Percentiles rank a stretch among this genome's conserved stretches.
These are phyloP conservation scores for Erebia palarica DNA, from an alignment of 2,888 invertebrate genomes.

Conservation along the genomic window DNA sequence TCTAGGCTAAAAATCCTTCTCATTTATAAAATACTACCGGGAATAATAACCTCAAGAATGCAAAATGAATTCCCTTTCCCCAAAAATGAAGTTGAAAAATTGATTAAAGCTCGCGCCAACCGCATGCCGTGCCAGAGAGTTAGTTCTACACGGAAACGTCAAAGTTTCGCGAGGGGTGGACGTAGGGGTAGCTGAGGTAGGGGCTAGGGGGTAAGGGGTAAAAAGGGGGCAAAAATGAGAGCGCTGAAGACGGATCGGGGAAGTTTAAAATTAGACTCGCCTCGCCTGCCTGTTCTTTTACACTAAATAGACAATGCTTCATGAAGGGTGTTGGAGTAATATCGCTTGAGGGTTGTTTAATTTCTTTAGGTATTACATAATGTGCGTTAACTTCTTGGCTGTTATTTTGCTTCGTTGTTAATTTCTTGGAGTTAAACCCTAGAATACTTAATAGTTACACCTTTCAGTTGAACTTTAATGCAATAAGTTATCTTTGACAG, in stretches of 20 bases:
- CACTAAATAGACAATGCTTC: slow-evolving; percentile 34
- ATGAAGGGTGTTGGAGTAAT: slow-evolving; percentile 16
- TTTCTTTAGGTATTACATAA: slow-evolving; percentile 16
- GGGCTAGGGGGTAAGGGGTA: slow-evolving; percentile 43
- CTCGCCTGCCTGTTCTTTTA: slow-evolving; percentile 44
- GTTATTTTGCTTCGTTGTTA: not conserved
- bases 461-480: not conserved
- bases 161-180: slow-evolving; percentile 46
- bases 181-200: slow-evolving; percentile 14
- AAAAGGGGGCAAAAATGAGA: slow-evolving; percentile 58
- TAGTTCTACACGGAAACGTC: slow-evolving; percentile 57
- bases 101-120: slow-evolving; percentile 68
- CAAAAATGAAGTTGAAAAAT: slow-evolving; percentile 73
- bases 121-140: slow-evolving; percentile 52
- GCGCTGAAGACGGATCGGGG: slow-evolving; percentile 60
- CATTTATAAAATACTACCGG: not conserved
- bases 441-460: too few species aligned
- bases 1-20: not conserved
- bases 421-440: too few species aligned
- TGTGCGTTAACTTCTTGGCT: slow-evolving; percentile 17
- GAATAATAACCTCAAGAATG: slow-evolving; percentile 21
- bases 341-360: slow-evolving; percentile 16
- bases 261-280: slow-evolving; percentile 62
- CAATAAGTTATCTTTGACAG: not conserved
- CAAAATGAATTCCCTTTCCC: slow-evolving; percentile 50